phyloP scores from a whole-genome alignment of 1,140 invertebrate genomes.

The Habropoda laboriosa region DNA sequence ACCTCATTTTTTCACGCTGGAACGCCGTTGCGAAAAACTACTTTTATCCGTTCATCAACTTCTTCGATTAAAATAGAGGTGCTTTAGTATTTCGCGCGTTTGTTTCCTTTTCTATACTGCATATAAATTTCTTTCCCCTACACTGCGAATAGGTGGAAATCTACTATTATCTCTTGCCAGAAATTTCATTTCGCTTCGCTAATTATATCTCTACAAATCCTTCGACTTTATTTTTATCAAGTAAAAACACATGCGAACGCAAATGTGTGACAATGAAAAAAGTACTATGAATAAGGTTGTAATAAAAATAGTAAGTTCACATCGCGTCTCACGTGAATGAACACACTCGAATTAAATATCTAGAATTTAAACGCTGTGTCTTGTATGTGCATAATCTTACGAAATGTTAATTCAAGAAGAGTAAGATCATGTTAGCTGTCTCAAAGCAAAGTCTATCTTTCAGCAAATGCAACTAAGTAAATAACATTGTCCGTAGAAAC shows the following conservation, averaged over 20 bases:
- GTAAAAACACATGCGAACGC: slow-evolving; percentile 35
- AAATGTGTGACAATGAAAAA: slow-evolving; percentile 10
- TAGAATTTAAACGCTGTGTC: slow-evolving; percentile 11
- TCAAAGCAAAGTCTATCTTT: slow-evolving; percentile 43
- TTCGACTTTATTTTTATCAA: slow-evolving; percentile 13
- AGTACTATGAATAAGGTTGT: slow-evolving; percentile 26
- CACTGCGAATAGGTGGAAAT: slow-evolving; percentile 23
- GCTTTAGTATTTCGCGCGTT: slow-evolving; percentile 15
- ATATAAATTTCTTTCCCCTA: slow-evolving; percentile 48
- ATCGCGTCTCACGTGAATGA: slow-evolving; percentile 12
- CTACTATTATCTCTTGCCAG: slow-evolving; percentile 19
- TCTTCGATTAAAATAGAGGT: slow-evolving; percentile 53
- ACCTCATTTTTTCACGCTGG: slow-evolving; percentile 25
- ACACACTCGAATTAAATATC: slow-evolving; percentile 27
- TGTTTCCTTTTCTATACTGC: slow-evolving; percentile 38
- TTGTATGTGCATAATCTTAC: slow-evolving; percentile 17
- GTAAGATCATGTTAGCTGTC: slow-evolving; percentile 25
- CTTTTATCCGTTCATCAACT: slow-evolving; percentile 20
- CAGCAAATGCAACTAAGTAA: slow-evolving; percentile 52
- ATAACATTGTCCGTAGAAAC: slow-evolving; percentile 42
- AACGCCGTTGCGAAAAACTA: slow-evolving; percentile 33
- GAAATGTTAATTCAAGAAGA: slow-evolving; percentile 35
- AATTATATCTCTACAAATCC: slow-evolving; percentile 35
- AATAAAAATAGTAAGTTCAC: slow-evolving; percentile 37
- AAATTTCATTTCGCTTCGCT: slow-evolving; percentile 20